Evolutionary conservation across 2,113 vertebrate species (phyloP), one percentile per base, ranked within the genome.

Genomic region (Falcunculus frontatus): DNA sequence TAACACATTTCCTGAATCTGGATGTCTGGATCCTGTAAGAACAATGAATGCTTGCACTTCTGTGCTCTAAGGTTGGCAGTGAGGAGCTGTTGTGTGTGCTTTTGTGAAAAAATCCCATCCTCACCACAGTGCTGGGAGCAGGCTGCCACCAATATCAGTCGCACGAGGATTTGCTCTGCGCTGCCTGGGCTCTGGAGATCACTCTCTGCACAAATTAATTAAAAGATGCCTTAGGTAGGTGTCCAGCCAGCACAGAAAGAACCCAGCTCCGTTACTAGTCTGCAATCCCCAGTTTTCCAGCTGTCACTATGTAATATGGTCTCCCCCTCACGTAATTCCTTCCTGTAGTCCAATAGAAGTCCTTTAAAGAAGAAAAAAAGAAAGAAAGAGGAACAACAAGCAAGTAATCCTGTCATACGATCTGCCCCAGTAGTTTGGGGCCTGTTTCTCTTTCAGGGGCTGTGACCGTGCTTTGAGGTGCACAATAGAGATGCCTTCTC

Each of bases 371-470:
- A 63, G 64, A 64, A 89, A 87, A 90, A 91, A 94, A 84, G 80
- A 94, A 89, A 96, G 77, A 93, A 92, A 96, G 94, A 91, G 85
- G 94, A 95, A 96, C 94, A 95, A 95, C 93, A 90, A 95, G 85
- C 96, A 97, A 97, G 92, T 97, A 96, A 97, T 96, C 95, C 94
- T 96, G 96, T 97, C 94, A 96, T 97, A 95, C 67, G 96, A 97
- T 97, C 97, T 97, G 96, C 93, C 91, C 90, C 89, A 95, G 96
- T 96, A 96, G 93, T 96, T 96, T 96, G 96, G 97, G 95, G 95
- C 95, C 96, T 96, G 93, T 87, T 93, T 94, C 92, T 89, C 92
- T 97, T 97, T 96, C 95, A 97, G 96, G 90, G 86, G 87, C 97
- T 81, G 96, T 87, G 96, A 97, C 96, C 96, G 13, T 88, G 96